Percentiles rank a stretch among this genome's conserved stretches.
Conservation (phyloP, 2,888 invertebrate genomes). For the Drosophila pseudotakahashii region DNA sequence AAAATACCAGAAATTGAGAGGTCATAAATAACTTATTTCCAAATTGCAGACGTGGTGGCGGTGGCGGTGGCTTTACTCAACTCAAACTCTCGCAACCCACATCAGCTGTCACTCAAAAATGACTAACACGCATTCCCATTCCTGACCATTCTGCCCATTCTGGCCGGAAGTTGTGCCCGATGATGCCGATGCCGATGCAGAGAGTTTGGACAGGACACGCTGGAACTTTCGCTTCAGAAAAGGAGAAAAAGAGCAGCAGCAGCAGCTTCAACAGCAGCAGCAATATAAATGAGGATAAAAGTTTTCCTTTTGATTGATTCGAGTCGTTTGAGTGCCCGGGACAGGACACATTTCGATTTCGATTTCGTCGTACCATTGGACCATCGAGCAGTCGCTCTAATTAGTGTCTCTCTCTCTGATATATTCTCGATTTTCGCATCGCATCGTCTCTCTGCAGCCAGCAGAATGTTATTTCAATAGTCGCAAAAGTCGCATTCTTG, state of each 20-base stretch:
- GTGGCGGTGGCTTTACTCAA: neutral
- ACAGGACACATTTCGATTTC: conserved; percentile 17
- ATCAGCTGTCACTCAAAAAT: conserved; percentile 39
- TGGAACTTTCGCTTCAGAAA: neutral
- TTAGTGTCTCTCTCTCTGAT: conserved; percentile 13
- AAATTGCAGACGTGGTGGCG: conserved; percentile 28
- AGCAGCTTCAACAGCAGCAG: neutral
- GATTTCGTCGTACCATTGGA: conserved; percentile 4
- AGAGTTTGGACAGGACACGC: conserved; percentile 19
- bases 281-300: conserved; percentile 21
- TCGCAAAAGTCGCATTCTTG: conserved; percentile 24
- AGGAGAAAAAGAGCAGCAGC: neutral
- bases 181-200: conserved; percentile 6
- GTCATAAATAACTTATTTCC: conserved; percentile 38
- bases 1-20: conserved; percentile 23
- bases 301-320: conserved; percentile 38
- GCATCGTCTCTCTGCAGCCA: conserved; percentile 1
- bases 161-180: neutral
- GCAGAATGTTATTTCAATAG: conserved; percentile 28
- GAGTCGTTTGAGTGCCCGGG: conserved; percentile 35
- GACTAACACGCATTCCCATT: conserved; percentile 21
- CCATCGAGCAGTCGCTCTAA: conserved; percentile 30
- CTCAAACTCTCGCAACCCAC: conserved; percentile 10
- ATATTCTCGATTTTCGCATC: conserved; percentile 5
- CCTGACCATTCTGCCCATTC: neutral